Evolutionary conservation across 2,888 invertebrate species (phyloP), one percentile per base, ranked within the genome.

Genomic region (Cryptocephalus moraei): DNA sequence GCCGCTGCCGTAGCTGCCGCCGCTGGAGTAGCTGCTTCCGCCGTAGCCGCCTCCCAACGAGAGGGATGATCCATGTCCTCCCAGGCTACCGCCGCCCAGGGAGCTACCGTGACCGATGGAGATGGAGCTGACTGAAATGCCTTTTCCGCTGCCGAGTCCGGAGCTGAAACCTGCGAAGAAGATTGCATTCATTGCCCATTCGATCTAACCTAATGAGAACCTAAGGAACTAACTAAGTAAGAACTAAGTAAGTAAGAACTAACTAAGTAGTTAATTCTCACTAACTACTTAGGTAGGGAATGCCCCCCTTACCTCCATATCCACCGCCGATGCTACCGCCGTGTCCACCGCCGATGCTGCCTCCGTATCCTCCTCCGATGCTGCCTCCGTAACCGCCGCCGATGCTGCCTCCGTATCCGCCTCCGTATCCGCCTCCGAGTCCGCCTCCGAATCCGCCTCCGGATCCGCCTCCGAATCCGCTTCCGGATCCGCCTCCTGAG

Each of bases 401-500:
- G 13, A 48, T 46, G 32, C 52, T 43, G 32, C 59, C 50, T 39
- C 55, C 58, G 9, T 41, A 44, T 41, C 53, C 52, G 13, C 51
- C 49, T 43, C 52, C 54, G 39, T 22, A 40, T 10, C 53, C 51
- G 33, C 49, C 42, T 32, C 55, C 56, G 11, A 56, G 55, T 46
- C 58, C 56, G 11, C 48, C 12, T 13, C 55, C 55, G 10, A 52
- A 52, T 33, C 54, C 54, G 33, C 45, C 11, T 39, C 55, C 52
- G 8, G 51, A 55, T 40, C 51, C 53, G 14, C 49, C 49, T 41
- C 52, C 51, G 34, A 50, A 50, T 9, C 56, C 53, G n/a, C n/a
- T n/a, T 33, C 51, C 56, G 14, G 52, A n/a, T n/a, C n/a, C 57
- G 33, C 56, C 56, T 31, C 60, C 57, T 44, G 58, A 52, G 8